Evolutionary conservation across 2,797 vertebrate species (phyloP), one percentile per base, ranked within the genome.

Genomic region (Gallinago nigripennis): DNA sequence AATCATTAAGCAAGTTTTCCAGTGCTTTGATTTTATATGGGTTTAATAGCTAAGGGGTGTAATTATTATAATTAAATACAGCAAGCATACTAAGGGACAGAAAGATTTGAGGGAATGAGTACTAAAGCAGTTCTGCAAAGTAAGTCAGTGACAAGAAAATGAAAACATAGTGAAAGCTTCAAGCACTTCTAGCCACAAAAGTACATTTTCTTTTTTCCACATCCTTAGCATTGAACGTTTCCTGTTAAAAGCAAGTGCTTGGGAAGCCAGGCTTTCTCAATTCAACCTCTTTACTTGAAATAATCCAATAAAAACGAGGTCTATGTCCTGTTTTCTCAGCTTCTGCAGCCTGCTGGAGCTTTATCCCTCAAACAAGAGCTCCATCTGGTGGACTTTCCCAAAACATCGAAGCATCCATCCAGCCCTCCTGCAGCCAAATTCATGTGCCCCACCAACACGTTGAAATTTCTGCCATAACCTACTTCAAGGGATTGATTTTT

Each of bases 311-410:
- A 71, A 86, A 68, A 39, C 3, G 12, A 58, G n/a, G 33, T 91
- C 80, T 45, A 24, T 5, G 53, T 23, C 31, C 51, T 30, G 27
- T 66, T 91, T 57, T 24, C 35, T 30, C 61, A 18, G 51, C 41
- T n/a, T 46, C 46, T n/a, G 30, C 53, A 41, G 33, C n/a, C 27
- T 4, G 21, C 35, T 4, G 2, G 45, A 68, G 41, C 46, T 65
- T 82, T 28, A 30, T 98, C 92, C 72, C 87, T 95, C 97, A 96
- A 94, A 66, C 98, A 97, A 96, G 92, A 97, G 96, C 96, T 95
- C 98, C 98, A 98, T 95, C 98, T 98, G 96, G 96, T 97, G 98
- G 98, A 11, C 86, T 94, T 78, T 69, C 41, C 78, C 31, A 48
- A 94, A 92, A 91, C 3, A 12, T 17, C 24, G 1, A 50, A 68